Percentiles rank a stretch among this genome's conserved stretches.
Conservation (phyloP, 2,888 invertebrate species). For the Aphidoletes aphidimyza region DNA sequence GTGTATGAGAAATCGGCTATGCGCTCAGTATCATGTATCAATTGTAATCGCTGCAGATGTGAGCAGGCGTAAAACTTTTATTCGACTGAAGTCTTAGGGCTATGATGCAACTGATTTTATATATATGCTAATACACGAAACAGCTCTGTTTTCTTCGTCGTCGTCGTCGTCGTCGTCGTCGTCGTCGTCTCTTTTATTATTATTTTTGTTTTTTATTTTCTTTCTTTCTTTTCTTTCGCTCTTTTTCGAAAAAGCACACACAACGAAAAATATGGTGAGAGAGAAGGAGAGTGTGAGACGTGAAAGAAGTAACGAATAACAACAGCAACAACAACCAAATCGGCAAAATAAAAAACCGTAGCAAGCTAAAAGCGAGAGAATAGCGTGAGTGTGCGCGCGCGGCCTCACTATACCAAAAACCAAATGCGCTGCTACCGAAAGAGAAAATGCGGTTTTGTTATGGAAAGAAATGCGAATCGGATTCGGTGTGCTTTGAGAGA, state of each 20-base stretch:
- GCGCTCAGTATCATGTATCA: neutral
- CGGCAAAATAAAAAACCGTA: neutral
- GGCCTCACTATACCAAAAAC: neutral
- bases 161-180: too few relatives aligned
- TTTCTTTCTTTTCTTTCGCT: too few relatives aligned
- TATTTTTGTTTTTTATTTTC: too few relatives aligned
- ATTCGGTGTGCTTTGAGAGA: neutral
- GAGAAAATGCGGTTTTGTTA: conserved; percentile 30
- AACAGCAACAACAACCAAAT: neutral
- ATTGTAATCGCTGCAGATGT: conserved; percentile 56
- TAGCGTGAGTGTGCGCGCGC: neutral
- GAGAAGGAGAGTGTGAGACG: too few relatives aligned
- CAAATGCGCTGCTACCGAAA: conserved; percentile 48
- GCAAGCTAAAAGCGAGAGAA: neutral
- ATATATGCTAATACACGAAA: conserved; percentile 58
- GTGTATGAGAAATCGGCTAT: neutral
- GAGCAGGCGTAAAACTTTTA: conserved; percentile 61
- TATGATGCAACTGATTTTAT: conserved; percentile 68
- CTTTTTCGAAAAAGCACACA: too few relatives aligned
- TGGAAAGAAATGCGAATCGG: neutral
- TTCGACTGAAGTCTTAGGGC: conserved; percentile 67
- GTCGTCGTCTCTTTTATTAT: too few relatives aligned
- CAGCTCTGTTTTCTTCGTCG: neutral
- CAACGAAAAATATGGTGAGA: too few relatives aligned
- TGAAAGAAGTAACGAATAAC: too few relatives aligned